Evolutionary conservation across 2,113 vertebrate genomes (phyloP), one percentile per base, ranked within the genome.

Genomic region (Barbus barbus): DNA sequence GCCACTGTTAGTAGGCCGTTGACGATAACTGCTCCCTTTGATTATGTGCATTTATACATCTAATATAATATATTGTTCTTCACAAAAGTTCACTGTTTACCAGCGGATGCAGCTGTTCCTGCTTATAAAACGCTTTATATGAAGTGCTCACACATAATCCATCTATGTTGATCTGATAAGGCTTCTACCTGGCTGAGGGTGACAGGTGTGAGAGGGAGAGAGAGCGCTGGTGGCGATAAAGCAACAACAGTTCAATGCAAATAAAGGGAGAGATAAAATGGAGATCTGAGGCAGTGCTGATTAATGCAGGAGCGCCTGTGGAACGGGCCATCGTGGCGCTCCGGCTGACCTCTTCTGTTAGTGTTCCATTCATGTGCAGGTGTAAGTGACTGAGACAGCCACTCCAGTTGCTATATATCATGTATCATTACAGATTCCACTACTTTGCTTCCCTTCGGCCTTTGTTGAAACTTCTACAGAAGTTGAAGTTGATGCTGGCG

Each of bases 221-320:
- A 93, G 87, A 93, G 36, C 94, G 92, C 93, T 94, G 93, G 94
- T 95, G 93, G 92, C 94, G 95, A 96, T 95, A 96, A 96, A 95
- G 91, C 94, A 92, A 92, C 93, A 95, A 93, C 92, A 94, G 92
- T 91, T 93, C 92, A 93, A 96, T 94, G 95, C 95, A 96, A 97
- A 96, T 94, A 93, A 95, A 95, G 92, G 92, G 91, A 92, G 92
- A 90, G 93, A 93, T 95, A 96, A 96, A 92, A 93, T 78, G 92
- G 90, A 92, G 94, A 94, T 96, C 91, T 91, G 91, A 93, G 93
- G 92, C 92, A 91, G 92, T 94, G 93, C 93, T 95, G 95, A 95
- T 41, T 8, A 41, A 9, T 11, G 38, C 38, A 41, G 92, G 79
- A n/a, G n/a, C n/a, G n/a, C n/a, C n/a, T n/a, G n/a, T n/a, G n/a